These are phyloP conservation scores for Acanthisitta chloris DNA, from an alignment of 2,113 vertebrate species.

Conservation along the genomic window DNA sequence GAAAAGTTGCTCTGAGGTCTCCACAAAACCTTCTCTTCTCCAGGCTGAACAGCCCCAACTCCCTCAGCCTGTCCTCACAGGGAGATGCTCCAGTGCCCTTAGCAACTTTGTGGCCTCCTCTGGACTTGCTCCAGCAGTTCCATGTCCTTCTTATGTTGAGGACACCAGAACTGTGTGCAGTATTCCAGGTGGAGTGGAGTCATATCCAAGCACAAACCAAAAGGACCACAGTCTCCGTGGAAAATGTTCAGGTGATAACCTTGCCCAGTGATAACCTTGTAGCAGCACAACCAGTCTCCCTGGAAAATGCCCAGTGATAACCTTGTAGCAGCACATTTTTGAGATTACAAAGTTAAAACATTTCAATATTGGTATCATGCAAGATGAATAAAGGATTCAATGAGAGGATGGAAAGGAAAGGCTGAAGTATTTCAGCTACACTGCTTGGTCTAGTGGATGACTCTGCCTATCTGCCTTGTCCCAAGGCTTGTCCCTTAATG, in stretches of 20 bases:
- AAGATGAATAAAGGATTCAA: not conserved
- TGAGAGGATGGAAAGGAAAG: not conserved
- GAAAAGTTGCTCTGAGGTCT: no score
- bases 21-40: no score
- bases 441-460: not conserved
- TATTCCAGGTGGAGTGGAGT: no score
- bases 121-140: no score
- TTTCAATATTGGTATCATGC: not conserved
- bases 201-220: no score
- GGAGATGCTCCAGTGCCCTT: no score
- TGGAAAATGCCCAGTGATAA: not conserved
- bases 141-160: no score
- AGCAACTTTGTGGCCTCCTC: no score
- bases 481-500: not conserved
- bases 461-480: not conserved
- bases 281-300: not conserved
- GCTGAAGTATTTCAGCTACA: not conserved
- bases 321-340: not conserved
- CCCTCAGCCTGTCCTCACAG: no score
- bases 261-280: not conserved
- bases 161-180: no score
- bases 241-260: no score
- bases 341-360: not conserved
- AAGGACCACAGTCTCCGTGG: not conserved
- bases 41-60: no score